Percentiles rank a stretch among this genome's conserved stretches.
phyloP scores from a whole-genome alignment of 2,113 vertebrate species.

The Malurus elegans region DNA sequence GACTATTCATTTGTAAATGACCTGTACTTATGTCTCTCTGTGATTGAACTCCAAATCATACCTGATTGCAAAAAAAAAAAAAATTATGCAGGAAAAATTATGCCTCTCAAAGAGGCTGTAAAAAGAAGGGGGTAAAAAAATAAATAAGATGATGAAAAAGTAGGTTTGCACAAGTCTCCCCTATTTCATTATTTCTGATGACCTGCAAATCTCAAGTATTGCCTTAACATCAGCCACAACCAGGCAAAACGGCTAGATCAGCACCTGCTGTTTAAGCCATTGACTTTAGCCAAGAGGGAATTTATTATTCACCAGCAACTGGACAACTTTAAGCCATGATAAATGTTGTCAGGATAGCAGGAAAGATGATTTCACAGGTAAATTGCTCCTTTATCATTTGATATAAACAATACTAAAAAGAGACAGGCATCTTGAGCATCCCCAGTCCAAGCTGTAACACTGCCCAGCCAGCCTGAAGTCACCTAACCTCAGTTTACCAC shows the following conservation, averaged over 20 bases:
- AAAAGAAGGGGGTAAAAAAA: background rate
- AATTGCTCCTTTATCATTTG: background rate
- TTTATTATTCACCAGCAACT: background rate
- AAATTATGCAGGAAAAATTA: background rate
- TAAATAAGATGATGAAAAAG: background rate
- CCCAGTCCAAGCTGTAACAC: background rate
- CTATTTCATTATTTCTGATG: background rate
- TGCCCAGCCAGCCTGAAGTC: background rate
- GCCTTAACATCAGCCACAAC: background rate
- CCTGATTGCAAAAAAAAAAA: background rate
- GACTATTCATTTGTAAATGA: background rate
- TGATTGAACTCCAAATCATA: background rate
- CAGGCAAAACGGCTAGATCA: background rate
- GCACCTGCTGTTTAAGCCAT: constrained; percentile 14
- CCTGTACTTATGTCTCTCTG: background rate
- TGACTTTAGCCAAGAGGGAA: background rate
- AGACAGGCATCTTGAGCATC: background rate
- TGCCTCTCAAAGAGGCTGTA: too few relatives aligned
- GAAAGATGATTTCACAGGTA: background rate
- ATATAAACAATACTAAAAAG: background rate
- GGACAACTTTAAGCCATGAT: background rate
- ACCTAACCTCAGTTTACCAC: background rate
- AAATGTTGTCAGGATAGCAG: background rate
- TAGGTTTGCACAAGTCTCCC: background rate
- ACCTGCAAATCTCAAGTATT: background rate